A percentile compares a stretch with the other conserved stretches of the same genome.
Evolutionary conservation across 2,888 invertebrate species (phyloP).

Genomic region (Pseudococcus longispinus): DNA sequence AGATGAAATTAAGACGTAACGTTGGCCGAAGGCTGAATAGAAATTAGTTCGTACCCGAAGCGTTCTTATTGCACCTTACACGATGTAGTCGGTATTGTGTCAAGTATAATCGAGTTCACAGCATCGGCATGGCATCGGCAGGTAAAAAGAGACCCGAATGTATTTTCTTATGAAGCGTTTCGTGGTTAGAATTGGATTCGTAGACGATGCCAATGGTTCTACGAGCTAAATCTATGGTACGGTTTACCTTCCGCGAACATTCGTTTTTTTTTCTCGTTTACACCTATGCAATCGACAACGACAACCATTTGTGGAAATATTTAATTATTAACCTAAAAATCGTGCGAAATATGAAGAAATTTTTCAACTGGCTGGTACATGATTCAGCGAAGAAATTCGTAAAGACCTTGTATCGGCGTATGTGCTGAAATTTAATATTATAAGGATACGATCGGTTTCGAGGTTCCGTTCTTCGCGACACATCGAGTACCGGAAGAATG

Average conservation of each 20-base stretch:
- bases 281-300: neutral
- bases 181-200: neutral
- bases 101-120: neutral
- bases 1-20: slow-evolving; percentile 5
- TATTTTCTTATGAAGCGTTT: slow-evolving; percentile 12
- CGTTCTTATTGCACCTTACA: neutral
- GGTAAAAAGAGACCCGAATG: neutral
- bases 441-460: slow-evolving; percentile 15
- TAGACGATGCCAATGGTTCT: neutral
- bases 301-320: neutral
- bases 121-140: neutral
- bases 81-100: neutral
- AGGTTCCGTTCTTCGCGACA: neutral
- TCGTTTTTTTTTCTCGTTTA: no score
- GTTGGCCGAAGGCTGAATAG: slow-evolving; percentile 5
- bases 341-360: neutral
- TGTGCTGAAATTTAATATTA: neutral
- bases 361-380: neutral
- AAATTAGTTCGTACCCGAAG: neutral
- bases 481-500: neutral
- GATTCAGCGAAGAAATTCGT: slow-evolving; percentile 10
- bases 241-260: neutral
- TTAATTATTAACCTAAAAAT: neutral
- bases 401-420: neutral
- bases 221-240: neutral